Conservation (phyloP, 1,140 invertebrate genomes). For the Gryllus bimaculatus region DNA sequence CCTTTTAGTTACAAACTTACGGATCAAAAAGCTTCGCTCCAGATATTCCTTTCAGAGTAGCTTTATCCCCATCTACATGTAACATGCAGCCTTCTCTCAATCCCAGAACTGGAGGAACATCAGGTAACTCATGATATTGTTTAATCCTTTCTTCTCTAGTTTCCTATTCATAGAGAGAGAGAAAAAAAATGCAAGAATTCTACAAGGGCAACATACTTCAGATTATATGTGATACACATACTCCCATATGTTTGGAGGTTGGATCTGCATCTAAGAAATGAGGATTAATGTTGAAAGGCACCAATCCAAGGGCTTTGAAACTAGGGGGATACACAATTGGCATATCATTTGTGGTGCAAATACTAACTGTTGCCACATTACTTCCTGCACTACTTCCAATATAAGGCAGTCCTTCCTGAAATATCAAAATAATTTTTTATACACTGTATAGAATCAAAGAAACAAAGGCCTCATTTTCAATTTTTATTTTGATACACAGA, state of each 20-base stretch:
- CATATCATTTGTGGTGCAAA: conserved; percentile 79
- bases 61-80: conserved; percentile 46
- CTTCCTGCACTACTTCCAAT: conserved; percentile 74
- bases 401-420: conserved; percentile 55
- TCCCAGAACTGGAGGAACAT: conserved; percentile 51
- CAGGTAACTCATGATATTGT: conserved; percentile 52
- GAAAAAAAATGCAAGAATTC: too few species aligned
- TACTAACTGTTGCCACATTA: conserved; percentile 68
- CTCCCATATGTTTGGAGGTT: conserved; percentile 59
- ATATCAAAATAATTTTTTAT: conserved; percentile 17
- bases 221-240: conserved; percentile 28
- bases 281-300: conserved; percentile 80
- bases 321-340: conserved; percentile 66
- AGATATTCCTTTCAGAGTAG: conserved; percentile 48
- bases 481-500: too few species aligned
- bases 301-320: conserved; percentile 60
- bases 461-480: too few species aligned
- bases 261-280: conserved; percentile 62
- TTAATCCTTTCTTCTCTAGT: conserved; percentile 50
- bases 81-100: conserved; percentile 61
- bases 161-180: conserved; percentile 35
- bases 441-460: neutral
- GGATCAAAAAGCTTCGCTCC: conserved; percentile 53
- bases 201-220: neutral
- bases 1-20: conserved; percentile 36